A percentile compares a stretch with the other conserved stretches of the same genome.
Conservation (phyloP, 1,140 invertebrate species). For the Zelostemma sp. region DNA sequence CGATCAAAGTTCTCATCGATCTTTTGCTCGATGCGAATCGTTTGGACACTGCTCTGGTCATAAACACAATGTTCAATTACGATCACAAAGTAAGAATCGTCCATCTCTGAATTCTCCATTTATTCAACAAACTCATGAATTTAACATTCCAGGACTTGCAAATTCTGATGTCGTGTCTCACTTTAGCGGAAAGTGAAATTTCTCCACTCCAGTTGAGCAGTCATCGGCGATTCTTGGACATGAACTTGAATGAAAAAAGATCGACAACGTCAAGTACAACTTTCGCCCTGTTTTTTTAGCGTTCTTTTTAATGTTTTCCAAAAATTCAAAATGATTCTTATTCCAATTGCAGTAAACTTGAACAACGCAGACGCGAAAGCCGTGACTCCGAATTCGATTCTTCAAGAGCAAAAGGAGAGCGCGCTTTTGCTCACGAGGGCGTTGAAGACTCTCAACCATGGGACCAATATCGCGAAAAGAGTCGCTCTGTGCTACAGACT, state of each 20-base stretch:
- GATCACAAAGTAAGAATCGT: slow-evolving; percentile 54
- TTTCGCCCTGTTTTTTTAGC: slow-evolving; percentile 1
- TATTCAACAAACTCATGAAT: neutral
- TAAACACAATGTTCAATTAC: slow-evolving; percentile 60
- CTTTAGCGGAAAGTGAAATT: slow-evolving; percentile 62
- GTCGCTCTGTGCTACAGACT: slow-evolving; percentile 72
- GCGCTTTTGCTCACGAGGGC: slow-evolving; percentile 55
- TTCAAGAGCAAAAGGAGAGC: slow-evolving; percentile 55
- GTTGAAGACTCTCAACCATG: slow-evolving; percentile 59
- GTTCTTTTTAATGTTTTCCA: neutral
- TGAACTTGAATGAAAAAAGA: slow-evolving; percentile 47
- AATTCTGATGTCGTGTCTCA: slow-evolving; percentile 61
- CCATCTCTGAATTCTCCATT: too few relatives aligned
- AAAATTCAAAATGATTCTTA: neutral
- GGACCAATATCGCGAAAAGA: slow-evolving; percentile 69
- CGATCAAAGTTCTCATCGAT: slow-evolving; percentile 56
- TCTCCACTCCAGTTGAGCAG: slow-evolving; percentile 55
- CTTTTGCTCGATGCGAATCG: slow-evolving; percentile 56
- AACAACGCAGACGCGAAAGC: slow-evolving; percentile 3
- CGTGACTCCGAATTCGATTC: slow-evolving; percentile 16
- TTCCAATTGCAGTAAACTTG: slow-evolving; percentile 22
- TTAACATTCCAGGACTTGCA: slow-evolving; percentile 53
- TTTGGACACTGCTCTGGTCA: slow-evolving; percentile 56
- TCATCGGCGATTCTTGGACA: slow-evolving; percentile 53
- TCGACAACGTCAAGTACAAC: slow-evolving; percentile 26